These are phyloP conservation scores for Psittacula cyanocephala DNA, from an alignment of 2,113 vertebrate genomes.

Conservation along the genomic window DNA sequence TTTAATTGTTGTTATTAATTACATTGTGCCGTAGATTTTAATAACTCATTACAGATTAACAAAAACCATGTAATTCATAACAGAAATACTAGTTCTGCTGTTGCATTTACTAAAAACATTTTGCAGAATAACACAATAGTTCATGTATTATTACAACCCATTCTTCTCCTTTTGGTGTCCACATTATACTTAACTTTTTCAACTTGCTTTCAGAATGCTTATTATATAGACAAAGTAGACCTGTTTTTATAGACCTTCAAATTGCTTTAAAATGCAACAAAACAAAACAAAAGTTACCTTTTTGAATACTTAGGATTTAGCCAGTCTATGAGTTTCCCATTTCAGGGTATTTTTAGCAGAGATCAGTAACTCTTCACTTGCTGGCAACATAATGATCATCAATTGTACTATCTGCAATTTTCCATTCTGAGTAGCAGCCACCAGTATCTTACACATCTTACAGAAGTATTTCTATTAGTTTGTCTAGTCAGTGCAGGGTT, in stretches of 20 bases:
- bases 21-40: background rate
- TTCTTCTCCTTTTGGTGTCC: background rate
- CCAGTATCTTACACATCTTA: background rate
- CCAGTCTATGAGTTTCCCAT: background rate
- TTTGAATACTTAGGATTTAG: background rate
- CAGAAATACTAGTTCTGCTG: background rate
- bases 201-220: background rate
- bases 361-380: background rate
- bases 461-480: background rate
- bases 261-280: background rate
- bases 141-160: background rate
- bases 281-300: background rate
- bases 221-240: background rate
- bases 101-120: background rate
- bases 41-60: background rate
- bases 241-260: background rate
- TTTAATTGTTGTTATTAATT: background rate
- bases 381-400: background rate
- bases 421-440: background rate
- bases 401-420: background rate
- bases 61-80: background rate
- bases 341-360: background rate
- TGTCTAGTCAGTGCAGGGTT: background rate
- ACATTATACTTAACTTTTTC: background rate
- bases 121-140: background rate